Base-by-base conservation (phyloP, 2,113 vertebrate genomes). In the Scytalopus superciliaris region DNA sequence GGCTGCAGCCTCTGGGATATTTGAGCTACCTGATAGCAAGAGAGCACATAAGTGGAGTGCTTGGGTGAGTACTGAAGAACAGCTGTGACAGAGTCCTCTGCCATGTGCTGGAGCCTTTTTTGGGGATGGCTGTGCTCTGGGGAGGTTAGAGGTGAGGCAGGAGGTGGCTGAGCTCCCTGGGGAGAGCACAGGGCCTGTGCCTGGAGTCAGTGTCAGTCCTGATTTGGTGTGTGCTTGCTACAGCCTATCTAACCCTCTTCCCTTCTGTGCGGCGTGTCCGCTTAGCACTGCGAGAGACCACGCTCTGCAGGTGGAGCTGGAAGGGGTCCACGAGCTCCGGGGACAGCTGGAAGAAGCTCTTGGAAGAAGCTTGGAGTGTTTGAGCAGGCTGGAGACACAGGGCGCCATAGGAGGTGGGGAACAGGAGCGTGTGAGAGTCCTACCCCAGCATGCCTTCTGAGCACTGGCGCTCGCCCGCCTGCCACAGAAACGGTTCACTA, bases 371-470 rank as follows among this genome's bases (percentile, higher is more conserved):
- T 84, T 97, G 94, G 98, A 98, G 94, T 97, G 96, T 78, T 91
- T 98, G 76, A 97, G 91, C 97, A 97, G 98, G 92, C 98, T 98
- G 66, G 98, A 98, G 97, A 97, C 97, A 31, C 97, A 96, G 96
- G 97, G 96, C 84, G 14, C 98, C 97, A 97, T 96, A 98, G 99
- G 99, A 99, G 99, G 99, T 99, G 99, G 99, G 99, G 98, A 99
- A 97, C 98, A 98, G 98, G 98, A 98, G 92, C 98, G 98, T 98
- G 98, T 98, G 98, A 98, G 96, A 98, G 97, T 96, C 97, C 98
- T 76, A 97, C 98, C 98, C 97, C 98, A 98, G 98, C 98, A 98
- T 98, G 97, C 98, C 98, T 98, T 98, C 98, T 97, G 97, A 98
- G 97, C 96, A 87, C 97, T 97, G 96, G 91, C 66, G 94, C 97